Conservation (phyloP, 2,888 invertebrate species). For the Philonicus albiceps region DNA sequence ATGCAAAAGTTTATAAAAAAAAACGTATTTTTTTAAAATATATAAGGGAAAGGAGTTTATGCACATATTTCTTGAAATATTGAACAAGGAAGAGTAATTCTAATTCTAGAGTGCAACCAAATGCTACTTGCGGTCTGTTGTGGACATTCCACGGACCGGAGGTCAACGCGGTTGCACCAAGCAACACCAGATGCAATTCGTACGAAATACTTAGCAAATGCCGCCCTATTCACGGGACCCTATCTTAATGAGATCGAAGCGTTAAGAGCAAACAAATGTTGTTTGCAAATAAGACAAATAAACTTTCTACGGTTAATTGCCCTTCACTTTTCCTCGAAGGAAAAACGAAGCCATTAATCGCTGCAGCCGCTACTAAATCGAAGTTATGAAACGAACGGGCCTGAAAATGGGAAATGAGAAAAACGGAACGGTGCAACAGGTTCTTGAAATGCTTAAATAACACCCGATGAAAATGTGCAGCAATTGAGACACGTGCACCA, state of each 20-base stretch:
- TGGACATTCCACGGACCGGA: background rate
- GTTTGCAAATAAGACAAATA: background rate
- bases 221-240: background rate
- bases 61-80: background rate
- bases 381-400: constrained; percentile 17
- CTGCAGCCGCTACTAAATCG: background rate
- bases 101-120: background rate
- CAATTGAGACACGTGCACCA: constrained; percentile 34
- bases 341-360: background rate
- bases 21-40: too few relatives aligned
- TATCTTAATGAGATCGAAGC: constrained; percentile 11
- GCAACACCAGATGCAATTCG: background rate
- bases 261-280: background rate
- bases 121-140: background rate
- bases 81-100: background rate
- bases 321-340: constrained; percentile 20
- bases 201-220: background rate
- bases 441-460: constrained; percentile 12
- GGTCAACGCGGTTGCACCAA: background rate
- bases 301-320: constrained; percentile 14
- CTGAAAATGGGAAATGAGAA: constrained; percentile 27
- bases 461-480: constrained; percentile 20
- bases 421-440: constrained; percentile 9
- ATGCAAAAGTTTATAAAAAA: too few relatives aligned
- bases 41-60: background rate